These are phyloP conservation scores for Pseudomyrmex dendroicus DNA, from an alignment of 1,140 invertebrate species.

Conservation along the genomic window DNA sequence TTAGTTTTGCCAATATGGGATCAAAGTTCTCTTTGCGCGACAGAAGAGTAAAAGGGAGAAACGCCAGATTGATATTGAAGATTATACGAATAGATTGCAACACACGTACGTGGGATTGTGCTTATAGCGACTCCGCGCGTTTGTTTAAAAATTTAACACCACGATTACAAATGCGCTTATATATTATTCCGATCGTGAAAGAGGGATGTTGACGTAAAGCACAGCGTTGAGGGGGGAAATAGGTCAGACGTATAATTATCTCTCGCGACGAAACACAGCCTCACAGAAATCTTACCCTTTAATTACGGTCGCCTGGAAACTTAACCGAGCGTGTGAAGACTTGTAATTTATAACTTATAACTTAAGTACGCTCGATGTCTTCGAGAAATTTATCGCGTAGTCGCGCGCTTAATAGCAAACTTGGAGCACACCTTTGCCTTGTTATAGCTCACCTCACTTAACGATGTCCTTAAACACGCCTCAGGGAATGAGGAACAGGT, in stretches of 20 bases:
- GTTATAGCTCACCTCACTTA: constrained; percentile 37
- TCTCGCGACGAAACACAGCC: constrained; percentile 56
- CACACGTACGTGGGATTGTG: no score
- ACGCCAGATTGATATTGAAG: no score
- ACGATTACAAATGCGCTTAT: constrained; percentile 24
- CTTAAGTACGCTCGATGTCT: constrained; percentile 55
- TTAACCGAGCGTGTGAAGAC: constrained; percentile 56
- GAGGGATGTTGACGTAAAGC: constrained; percentile 55
- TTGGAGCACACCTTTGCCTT: constrained; percentile 45
- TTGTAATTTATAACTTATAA: constrained; percentile 69
- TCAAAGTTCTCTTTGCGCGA: no score
- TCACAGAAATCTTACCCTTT: constrained; percentile 67
- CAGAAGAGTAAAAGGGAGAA: no score
- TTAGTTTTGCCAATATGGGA: no score
- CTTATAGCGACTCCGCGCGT: not conserved
- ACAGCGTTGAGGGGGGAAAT: constrained; percentile 27
- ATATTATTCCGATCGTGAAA: constrained; percentile 52
- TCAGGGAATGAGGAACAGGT: not conserved
- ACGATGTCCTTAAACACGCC: constrained; percentile 28
- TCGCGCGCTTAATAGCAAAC: constrained; percentile 50
- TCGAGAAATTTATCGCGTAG: constrained; percentile 50
- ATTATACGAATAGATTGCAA: no score
- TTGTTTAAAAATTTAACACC: constrained; percentile 27
- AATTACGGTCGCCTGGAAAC: constrained; percentile 64
- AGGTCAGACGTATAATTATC: constrained; percentile 69